Percentiles rank a stretch among this genome's conserved stretches.
phyloP scores from a whole-genome alignment of 2,113 vertebrate genomes.

The Triplophysa dalaica region DNA sequence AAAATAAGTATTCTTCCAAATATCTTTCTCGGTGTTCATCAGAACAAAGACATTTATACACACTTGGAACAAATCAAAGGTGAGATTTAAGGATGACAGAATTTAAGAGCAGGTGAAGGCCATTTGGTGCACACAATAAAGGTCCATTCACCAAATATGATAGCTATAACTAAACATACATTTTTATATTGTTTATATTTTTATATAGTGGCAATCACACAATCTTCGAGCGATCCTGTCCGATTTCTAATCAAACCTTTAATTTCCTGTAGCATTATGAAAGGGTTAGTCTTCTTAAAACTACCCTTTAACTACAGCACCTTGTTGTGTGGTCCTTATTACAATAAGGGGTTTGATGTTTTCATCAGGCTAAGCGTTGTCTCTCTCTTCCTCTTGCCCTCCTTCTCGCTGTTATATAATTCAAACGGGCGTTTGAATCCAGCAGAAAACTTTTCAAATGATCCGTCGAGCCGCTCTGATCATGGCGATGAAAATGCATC shows the following conservation, averaged over 20 bases:
- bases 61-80: too few relatives aligned
- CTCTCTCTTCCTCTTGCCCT: neutral
- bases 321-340: conserved; percentile 41
- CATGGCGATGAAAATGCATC: conserved; percentile 18
- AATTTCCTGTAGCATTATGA: neutral
- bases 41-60: too few relatives aligned
- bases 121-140: conserved; percentile 27
- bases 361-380: conserved; percentile 8
- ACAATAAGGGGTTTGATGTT: conserved; percentile 24
- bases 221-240: too few relatives aligned
- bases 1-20: too few relatives aligned
- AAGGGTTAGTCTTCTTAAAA: conserved; percentile 5
- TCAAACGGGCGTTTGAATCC: conserved; percentile 50
- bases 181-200: too few relatives aligned
- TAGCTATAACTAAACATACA: too few relatives aligned
- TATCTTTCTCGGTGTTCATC: too few relatives aligned
- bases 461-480: conserved; percentile 31
- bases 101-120: conserved; percentile 6
- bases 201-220: too few relatives aligned
- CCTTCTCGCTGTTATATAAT: conserved; percentile 21
- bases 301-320: conserved; percentile 12
- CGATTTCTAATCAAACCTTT: neutral
- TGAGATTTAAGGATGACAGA: too few relatives aligned
- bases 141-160: neutral
- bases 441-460: conserved; percentile 42